These are phyloP conservation scores for Mus minutoides DNA, from an alignment of 2,797 vertebrate species.

Conservation along the genomic window DNA sequence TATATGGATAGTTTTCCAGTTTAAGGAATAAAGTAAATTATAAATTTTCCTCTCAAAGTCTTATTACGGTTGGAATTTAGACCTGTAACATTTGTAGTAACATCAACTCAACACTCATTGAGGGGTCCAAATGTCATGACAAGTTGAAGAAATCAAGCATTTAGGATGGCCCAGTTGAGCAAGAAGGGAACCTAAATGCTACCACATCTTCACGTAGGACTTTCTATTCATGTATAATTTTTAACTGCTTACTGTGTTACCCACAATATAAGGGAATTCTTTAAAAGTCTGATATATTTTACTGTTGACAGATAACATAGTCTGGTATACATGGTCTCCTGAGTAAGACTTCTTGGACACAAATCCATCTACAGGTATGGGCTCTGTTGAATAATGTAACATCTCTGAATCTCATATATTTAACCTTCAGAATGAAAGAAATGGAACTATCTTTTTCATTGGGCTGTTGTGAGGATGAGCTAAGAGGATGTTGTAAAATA, in stretches of 20 bases:
- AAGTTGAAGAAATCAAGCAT: constrained; percentile 19
- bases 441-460: not conserved
- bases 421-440: not conserved
- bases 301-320: not conserved
- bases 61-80: constrained; percentile 28
- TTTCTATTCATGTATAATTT: constrained; percentile 50
- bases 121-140: not conserved
- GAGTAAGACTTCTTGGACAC: constrained; percentile 19
- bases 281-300: constrained; percentile 40
- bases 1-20: not conserved
- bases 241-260: not conserved
- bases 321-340: not conserved
- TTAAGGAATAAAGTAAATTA: constrained; percentile 37
- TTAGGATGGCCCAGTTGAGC: not conserved
- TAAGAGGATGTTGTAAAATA: not conserved
- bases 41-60: constrained; percentile 17
- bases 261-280: not conserved
- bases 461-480: not conserved
- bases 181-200: not conserved
- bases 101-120: not conserved
- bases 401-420: not conserved
- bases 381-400: constrained; percentile 14
- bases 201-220: not conserved
- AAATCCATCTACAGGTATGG: not conserved
- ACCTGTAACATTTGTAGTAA: not conserved